These are phyloP conservation scores for Drosophila setosimentum DNA, from an alignment of 2,888 invertebrate genomes.

Conservation along the genomic window DNA sequence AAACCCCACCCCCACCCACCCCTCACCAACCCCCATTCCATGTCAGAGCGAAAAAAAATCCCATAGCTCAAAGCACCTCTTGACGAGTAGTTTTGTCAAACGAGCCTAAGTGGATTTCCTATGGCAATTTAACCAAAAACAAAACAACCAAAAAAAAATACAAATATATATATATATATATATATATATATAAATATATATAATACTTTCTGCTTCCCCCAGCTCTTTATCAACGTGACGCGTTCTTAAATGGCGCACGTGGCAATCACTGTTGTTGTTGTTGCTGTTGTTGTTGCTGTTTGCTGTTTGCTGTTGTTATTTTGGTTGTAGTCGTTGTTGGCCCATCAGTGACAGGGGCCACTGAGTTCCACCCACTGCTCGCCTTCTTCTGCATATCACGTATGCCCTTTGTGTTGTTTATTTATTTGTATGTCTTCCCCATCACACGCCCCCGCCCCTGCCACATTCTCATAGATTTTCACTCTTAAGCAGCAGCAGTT, in stretches of 20 bases:
- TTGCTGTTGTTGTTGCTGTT: slow-evolving; percentile 19
- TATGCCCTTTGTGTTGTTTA: slow-evolving; percentile 71
- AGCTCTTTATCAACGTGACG: slow-evolving; percentile 11
- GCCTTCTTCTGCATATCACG: slow-evolving; percentile 59
- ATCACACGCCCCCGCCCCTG: not conserved
- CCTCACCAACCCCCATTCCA: not conserved
- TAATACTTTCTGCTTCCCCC: not conserved
- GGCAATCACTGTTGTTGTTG: slow-evolving; percentile 35
- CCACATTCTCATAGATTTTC: slow-evolving; percentile 48
- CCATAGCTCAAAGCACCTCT: slow-evolving; percentile 27
- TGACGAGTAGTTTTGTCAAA: slow-evolving; percentile 74
- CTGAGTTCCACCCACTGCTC: slow-evolving; percentile 15
- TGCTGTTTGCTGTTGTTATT: slow-evolving; percentile 18
- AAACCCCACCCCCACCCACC: not conserved
- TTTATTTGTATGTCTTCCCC: slow-evolving; percentile 59
- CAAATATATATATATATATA: no score
- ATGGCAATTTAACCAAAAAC: slow-evolving; percentile 47
- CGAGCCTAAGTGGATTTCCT: slow-evolving; percentile 74
- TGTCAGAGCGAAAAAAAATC: not conserved
- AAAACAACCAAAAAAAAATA: slow-evolving; percentile 8
- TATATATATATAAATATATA: no score
- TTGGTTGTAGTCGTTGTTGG: slow-evolving; percentile 21
- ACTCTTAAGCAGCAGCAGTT: slow-evolving; percentile 22
- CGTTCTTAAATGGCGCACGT: slow-evolving; percentile 57
- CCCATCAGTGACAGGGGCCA: slow-evolving; percentile 38